Conservation (phyloP, 2,113 vertebrate species). For the Panthera uncia region DNA sequence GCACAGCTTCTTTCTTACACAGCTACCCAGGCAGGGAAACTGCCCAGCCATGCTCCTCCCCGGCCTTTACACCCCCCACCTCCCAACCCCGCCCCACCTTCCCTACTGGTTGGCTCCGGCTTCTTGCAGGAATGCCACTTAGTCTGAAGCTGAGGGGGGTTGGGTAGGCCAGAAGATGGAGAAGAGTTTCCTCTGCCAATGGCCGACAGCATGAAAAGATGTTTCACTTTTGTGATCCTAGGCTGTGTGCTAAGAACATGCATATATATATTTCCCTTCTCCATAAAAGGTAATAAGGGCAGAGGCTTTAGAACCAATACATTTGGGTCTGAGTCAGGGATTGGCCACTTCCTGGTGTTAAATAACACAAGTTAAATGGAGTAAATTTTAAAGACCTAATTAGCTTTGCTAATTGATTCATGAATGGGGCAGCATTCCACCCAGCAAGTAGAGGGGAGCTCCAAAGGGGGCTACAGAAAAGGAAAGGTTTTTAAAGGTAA, state of each 20-base stretch:
- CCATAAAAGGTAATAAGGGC: not conserved
- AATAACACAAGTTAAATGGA: not conserved
- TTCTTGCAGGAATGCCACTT: slow-evolving; percentile 31
- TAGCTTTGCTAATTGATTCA: not conserved
- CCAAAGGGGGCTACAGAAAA: not conserved
- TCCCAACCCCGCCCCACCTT: too few species aligned
- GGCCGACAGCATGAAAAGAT: not conserved
- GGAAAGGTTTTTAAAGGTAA: not conserved
- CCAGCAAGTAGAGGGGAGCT: not conserved
- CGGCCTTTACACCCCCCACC: not conserved
- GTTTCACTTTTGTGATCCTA: not conserved
- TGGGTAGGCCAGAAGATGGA: not conserved
- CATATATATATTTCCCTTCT: not conserved
- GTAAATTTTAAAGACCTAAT: not conserved
- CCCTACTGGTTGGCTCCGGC: not conserved
- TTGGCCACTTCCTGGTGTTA: not conserved
- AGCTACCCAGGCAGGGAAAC: not conserved
- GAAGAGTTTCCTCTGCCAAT: not conserved
- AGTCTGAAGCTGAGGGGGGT: not conserved
- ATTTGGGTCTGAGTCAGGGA: not conserved
- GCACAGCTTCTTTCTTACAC: not conserved
- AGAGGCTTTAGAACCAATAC: not conserved
- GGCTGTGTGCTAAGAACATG: not conserved
- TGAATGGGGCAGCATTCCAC: not conserved
- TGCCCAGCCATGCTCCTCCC: not conserved